phyloP scores from a whole-genome alignment of 2,888 invertebrate genomes.

The Ectemnius lituratus region DNA sequence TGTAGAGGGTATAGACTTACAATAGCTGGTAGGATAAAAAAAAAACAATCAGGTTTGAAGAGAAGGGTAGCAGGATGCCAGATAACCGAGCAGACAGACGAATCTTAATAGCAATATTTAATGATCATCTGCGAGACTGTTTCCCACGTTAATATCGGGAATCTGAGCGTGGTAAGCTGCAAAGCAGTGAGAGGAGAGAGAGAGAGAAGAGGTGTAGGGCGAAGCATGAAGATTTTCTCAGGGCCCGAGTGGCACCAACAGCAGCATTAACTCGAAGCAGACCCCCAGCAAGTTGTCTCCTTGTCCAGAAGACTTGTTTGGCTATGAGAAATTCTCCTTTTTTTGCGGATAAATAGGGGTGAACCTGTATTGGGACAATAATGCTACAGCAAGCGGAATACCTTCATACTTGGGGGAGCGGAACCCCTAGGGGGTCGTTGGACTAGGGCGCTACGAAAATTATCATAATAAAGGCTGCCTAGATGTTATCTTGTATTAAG shows the following conservation, averaged over 20 bases:
- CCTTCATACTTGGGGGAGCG: slow-evolving; percentile 39
- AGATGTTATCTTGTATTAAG: slow-evolving; percentile 75
- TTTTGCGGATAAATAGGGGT: slow-evolving; percentile 73
- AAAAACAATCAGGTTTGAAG: slow-evolving; percentile 6
- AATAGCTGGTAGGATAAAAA: neutral
- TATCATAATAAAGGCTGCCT: slow-evolving; percentile 73
- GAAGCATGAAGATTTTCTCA: slow-evolving; percentile 67
- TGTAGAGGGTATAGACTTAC: neutral
- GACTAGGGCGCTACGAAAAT: slow-evolving; percentile 72
- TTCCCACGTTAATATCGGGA: slow-evolving; percentile 77
- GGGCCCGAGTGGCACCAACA: slow-evolving; percentile 59
- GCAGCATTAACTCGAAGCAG: slow-evolving; percentile 58
- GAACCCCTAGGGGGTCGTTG: slow-evolving; percentile 73
- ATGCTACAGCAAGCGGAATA: slow-evolving; percentile 59
- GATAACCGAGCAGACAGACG: neutral
- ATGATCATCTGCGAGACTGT: slow-evolving; percentile 48
- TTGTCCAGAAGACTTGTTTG: slow-evolving; percentile 65
- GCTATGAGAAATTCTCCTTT: slow-evolving; percentile 74
- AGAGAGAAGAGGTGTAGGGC: slow-evolving; percentile 4
- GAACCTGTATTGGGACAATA: slow-evolving; percentile 75
- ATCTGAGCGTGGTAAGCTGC: slow-evolving; percentile 52
- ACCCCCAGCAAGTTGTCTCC: slow-evolving; percentile 72
- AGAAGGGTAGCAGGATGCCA: neutral
- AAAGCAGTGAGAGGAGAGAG: neutral
- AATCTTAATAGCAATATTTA: slow-evolving; percentile 17